Conservation (phyloP, 1,140 invertebrate genomes). For the Ectropis grisescens region DNA sequence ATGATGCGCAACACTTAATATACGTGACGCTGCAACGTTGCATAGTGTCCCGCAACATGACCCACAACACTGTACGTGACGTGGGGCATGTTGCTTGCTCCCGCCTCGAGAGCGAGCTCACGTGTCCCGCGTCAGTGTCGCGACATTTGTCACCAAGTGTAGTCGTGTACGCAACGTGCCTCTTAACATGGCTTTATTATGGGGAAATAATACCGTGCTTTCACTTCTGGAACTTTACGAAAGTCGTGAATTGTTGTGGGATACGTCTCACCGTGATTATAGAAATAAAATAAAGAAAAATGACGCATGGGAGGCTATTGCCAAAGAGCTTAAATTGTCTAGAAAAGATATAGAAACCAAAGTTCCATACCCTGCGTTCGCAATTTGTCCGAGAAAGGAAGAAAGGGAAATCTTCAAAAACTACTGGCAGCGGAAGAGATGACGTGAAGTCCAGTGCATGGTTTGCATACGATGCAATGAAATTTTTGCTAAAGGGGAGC, state of each 20-base stretch:
- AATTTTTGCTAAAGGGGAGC: no score
- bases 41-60: slow-evolving; percentile 1
- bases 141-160: slow-evolving; percentile 3
- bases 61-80: slow-evolving; percentile 5
- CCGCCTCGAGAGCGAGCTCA: slow-evolving; percentile 2
- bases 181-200: slow-evolving; percentile 5
- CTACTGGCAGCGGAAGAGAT: no score
- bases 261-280: not conserved
- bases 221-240: slow-evolving; percentile 1
- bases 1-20: no score
- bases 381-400: no score
- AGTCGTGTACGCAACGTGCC: slow-evolving; percentile 5
- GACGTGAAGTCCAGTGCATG: no score
- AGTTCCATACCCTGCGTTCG: not conserved
- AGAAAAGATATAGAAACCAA: slow-evolving; percentile 15
- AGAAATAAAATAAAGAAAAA: not conserved
- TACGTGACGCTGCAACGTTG: not conserved
- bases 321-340: no score
- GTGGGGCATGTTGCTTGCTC: slow-evolving; percentile 3
- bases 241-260: slow-evolving; percentile 1
- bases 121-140: slow-evolving; percentile 6
- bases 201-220: slow-evolving; percentile 6
- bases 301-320: no score
- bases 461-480: no score
- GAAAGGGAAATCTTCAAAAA: no score